Base-by-base conservation (phyloP, 2,797 vertebrate genomes). In the Cottoperca gobio region DNA sequence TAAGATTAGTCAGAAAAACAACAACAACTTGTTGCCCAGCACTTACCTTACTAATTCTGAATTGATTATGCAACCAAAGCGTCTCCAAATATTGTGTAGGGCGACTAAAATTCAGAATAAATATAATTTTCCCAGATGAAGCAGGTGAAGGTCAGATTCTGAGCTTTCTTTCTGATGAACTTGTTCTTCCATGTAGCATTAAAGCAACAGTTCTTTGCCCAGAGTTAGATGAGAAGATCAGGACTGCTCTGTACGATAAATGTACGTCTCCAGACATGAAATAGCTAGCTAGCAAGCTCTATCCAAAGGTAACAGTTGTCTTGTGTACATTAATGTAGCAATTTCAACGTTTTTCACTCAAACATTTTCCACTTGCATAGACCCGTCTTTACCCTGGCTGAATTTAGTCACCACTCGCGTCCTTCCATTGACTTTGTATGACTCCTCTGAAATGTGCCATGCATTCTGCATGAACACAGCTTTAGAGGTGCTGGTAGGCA, bases 1-100 rank as follows among this genome's bases (percentile, higher is more conserved):
- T 71, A 53, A 86, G 79, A 89, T 81, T 55, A 23, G 80, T 64
- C 49, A 74, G 61, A 52, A 54, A 57, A 50, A 64, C 67, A 58
- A 58, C 53, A 21, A 60, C 53, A 53, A 69, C 43, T 14, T 40
- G 24, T 14, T 49, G 45, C 49, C 39, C n/a, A 39, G 71, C 48
- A 87, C 81, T 85, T 77, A 70, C 61, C 39, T 60, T 68, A 33
- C 81, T 73, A 79, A 82, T 85, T 81, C 76, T 80, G 79, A 85
- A 86, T 49, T 57, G 50, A 66, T 76, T 82, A 59, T 43, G 65
- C 53, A 75, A 78, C 58, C 19, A 14, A 59, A 28, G 43, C n/a
- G 4, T 78, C 64, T 62, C 57, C 26, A 60, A 42, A 65, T 73
- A 67, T 78, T 58, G 39, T 12, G 16, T 26, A 39, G 31, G 24